Conservation (phyloP, 2,797 vertebrate genomes). For the Tadarida brasiliensis region DNA sequence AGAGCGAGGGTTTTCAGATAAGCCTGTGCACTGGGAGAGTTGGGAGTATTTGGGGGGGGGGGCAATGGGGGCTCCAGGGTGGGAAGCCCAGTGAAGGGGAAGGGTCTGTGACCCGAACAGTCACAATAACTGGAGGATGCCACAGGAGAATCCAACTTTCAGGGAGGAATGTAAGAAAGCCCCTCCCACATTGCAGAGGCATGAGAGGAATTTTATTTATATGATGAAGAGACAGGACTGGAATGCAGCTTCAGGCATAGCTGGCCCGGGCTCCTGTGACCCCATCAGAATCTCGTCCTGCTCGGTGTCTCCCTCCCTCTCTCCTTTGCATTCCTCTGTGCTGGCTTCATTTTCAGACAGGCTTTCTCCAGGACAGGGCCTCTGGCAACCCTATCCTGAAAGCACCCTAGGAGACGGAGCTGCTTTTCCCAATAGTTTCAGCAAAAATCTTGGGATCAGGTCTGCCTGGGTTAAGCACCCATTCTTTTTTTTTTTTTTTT, state of each 20-base stretch:
- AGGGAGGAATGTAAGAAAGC: not conserved
- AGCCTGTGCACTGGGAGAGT: not conserved
- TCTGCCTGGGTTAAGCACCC: not conserved
- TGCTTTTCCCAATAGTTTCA: not conserved
- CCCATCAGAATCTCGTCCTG: not conserved
- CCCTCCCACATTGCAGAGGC: not conserved
- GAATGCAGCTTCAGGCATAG: not conserved
- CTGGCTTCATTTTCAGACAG: not conserved
- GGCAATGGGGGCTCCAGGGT: not conserved
- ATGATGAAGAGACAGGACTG: not conserved
- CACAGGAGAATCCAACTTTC: not conserved
- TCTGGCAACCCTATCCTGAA: not conserved
- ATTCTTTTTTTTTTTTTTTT: not conserved
- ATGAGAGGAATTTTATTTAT: not conserved
- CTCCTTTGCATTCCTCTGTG: not conserved
- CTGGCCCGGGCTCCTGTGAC: not conserved
- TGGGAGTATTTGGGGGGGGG: too few species aligned
- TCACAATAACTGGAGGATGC: not conserved
- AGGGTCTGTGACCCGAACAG: not conserved
- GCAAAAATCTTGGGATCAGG: not conserved
- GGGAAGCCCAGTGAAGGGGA: not conserved
- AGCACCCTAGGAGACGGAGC: not conserved
- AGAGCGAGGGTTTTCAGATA: not conserved
- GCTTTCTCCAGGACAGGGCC: not conserved
- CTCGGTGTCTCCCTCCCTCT: too few species aligned